phyloP scores from a whole-genome alignment of 2,888 invertebrate species.

The Trisateles emortualis region DNA sequence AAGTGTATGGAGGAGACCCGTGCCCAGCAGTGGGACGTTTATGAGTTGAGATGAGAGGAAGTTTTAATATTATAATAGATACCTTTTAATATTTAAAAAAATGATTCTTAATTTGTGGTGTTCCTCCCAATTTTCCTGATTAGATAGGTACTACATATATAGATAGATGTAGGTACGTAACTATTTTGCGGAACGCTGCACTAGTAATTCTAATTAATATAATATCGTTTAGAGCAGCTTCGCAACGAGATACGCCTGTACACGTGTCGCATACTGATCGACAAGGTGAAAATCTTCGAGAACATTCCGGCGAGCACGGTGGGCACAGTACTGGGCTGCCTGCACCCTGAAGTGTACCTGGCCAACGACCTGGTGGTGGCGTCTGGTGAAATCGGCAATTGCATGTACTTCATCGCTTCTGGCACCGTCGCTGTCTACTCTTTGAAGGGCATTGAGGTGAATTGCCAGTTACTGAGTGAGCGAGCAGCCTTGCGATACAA shows the following conservation, averaged over 20 bases:
- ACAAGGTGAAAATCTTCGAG: slow-evolving; percentile 85
- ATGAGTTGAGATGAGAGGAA: too few species aligned
- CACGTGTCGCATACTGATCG: slow-evolving; percentile 84
- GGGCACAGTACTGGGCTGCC: slow-evolving; percentile 82
- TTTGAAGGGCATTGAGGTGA: slow-evolving; percentile 87
- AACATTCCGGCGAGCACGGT: slow-evolving; percentile 78
- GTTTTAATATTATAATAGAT: too few species aligned
- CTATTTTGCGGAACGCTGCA: too few species aligned
- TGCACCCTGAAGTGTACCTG: slow-evolving; percentile 87
- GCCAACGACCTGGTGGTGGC: slow-evolving; percentile 88
- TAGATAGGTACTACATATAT: too few species aligned
- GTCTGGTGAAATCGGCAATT: slow-evolving; percentile 86
- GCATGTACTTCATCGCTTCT: slow-evolving; percentile 88
- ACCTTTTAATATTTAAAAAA: too few species aligned
- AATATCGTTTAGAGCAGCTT: slow-evolving; percentile 77
- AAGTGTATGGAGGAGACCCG: too few species aligned
- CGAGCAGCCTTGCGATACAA: too few species aligned
- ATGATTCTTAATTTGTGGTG: too few species aligned
- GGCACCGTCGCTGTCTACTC: slow-evolving; percentile 88
- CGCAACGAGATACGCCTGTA: slow-evolving; percentile 85
- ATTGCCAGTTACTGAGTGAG: not conserved
- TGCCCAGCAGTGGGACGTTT: too few species aligned
- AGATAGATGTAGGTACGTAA: too few species aligned
- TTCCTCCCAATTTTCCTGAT: too few species aligned
- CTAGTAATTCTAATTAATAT: too few species aligned